phyloP scores from a whole-genome alignment of 2,888 invertebrate genomes.

The Rhagonycha lutea region DNA sequence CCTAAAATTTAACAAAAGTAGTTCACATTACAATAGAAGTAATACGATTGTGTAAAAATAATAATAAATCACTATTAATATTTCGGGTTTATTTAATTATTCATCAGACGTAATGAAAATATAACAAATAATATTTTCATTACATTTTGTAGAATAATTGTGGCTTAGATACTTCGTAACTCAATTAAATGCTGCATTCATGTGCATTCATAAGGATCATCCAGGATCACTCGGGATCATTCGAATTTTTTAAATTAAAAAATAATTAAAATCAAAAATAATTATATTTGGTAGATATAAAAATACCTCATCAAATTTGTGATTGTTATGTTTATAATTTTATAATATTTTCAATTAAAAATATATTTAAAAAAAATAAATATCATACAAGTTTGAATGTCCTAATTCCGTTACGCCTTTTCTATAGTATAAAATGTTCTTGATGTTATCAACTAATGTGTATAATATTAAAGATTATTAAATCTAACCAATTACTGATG shows the following conservation, averaged over 20 bases:
- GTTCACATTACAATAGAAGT: background rate
- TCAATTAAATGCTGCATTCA: background rate
- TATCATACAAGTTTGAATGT: background rate
- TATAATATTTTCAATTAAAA: too few relatives aligned
- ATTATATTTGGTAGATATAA: background rate
- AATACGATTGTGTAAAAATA: background rate
- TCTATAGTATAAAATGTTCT: background rate
- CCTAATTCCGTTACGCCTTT: background rate
- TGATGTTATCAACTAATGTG: background rate
- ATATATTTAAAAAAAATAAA: too few relatives aligned
- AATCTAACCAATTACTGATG: background rate
- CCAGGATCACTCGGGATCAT: background rate
- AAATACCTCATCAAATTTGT: background rate
- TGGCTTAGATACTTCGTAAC: background rate
- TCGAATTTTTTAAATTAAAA: background rate
- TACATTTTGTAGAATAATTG: background rate
- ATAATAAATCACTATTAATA: background rate
- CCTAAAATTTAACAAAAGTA: background rate
- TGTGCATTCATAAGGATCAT: background rate
- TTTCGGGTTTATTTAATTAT: background rate
- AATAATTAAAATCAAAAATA: background rate
- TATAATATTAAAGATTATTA: background rate
- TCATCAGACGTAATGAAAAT: background rate
- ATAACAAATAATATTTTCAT: background rate
- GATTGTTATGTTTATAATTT: background rate